Evolutionary conservation across 2,888 invertebrate genomes (phyloP).

Genomic region (Chrysomela aeneicollis): DNA sequence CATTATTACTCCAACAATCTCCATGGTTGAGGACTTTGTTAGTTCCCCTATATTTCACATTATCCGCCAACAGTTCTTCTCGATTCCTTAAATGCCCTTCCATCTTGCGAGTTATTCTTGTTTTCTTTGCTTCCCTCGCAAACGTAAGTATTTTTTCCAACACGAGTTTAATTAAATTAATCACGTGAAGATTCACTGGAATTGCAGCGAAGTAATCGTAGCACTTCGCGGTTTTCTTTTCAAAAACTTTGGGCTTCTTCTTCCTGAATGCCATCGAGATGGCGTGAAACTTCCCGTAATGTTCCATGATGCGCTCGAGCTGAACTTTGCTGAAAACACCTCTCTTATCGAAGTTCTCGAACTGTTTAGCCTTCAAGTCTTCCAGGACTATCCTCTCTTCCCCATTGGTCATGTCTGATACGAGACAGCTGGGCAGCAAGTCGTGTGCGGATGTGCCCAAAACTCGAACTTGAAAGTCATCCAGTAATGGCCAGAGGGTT

Average conservation of each 20-base stretch:
- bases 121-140: neutral
- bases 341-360: neutral
- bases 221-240: neutral
- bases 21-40: slow-evolving; percentile 39
- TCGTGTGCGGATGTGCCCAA: neutral
- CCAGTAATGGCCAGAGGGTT: slow-evolving; percentile 23
- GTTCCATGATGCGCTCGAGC: neutral
- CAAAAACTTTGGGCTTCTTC: neutral
- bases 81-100: neutral
- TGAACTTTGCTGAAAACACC: slow-evolving; percentile 14
- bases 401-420: neutral
- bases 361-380: slow-evolving; percentile 6
- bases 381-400: slow-evolving; percentile 11
- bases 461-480: slow-evolving; percentile 20
- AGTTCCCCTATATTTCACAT: neutral
- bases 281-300: neutral
- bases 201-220: neutral
- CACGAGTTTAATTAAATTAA: too few relatives aligned
- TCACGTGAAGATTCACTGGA: neutral
- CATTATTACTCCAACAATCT: slow-evolving; percentile 49
- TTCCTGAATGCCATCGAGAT: neutral
- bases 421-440: slow-evolving; percentile 5
- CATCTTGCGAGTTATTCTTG: slow-evolving; percentile 15
- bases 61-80: neutral
- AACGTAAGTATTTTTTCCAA: too few relatives aligned